phyloP scores from a whole-genome alignment of 2,797 vertebrate genomes.

The Coregonus ussuriensis region DNA sequence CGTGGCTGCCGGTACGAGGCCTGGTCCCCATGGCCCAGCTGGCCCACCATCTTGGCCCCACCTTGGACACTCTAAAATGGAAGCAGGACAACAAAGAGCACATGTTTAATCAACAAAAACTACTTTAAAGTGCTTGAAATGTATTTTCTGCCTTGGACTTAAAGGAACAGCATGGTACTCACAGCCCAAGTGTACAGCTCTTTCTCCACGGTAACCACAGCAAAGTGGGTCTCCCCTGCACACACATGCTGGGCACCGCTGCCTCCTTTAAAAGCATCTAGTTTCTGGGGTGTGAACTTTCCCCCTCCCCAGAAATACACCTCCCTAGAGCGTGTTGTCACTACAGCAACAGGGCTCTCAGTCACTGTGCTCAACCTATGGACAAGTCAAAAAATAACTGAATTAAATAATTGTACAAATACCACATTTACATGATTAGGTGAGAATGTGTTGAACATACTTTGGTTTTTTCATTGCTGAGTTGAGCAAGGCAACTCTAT shows the following conservation, averaged over 20 bases:
- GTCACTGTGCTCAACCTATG: constrained; percentile 85
- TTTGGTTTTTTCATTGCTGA: constrained; percentile 92
- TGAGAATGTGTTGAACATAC: constrained; percentile 68
- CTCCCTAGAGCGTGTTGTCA: constrained; percentile 94
- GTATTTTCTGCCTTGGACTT: not conserved
- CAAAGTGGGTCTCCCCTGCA: constrained; percentile 97
- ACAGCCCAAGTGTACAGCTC: constrained; percentile 99
- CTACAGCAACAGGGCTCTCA: constrained; percentile 92
- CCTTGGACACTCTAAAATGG: constrained; percentile 89
- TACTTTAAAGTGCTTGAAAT: not conserved
- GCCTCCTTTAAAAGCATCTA: constrained; percentile 96
- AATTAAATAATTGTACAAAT: not conserved
- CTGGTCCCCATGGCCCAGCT: constrained; percentile 95
- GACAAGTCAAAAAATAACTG: not conserved
- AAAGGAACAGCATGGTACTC: constrained; percentile 67
- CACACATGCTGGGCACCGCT: constrained; percentile 95
- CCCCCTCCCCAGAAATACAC: constrained; percentile 98
- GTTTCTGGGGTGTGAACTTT: constrained; percentile 96
- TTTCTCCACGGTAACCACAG: constrained; percentile 98
- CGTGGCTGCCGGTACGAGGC: constrained; percentile 95
- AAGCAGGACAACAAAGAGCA: constrained; percentile 5
- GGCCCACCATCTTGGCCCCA: constrained; percentile 93
- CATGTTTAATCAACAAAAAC: not conserved
- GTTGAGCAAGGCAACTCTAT: constrained; percentile 89
- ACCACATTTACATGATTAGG: not conserved